Percentiles rank a stretch among this genome's conserved stretches.
Conservation (phyloP, 92 coral and sea anemone species). For the Parazoanthus darwini region DNA sequence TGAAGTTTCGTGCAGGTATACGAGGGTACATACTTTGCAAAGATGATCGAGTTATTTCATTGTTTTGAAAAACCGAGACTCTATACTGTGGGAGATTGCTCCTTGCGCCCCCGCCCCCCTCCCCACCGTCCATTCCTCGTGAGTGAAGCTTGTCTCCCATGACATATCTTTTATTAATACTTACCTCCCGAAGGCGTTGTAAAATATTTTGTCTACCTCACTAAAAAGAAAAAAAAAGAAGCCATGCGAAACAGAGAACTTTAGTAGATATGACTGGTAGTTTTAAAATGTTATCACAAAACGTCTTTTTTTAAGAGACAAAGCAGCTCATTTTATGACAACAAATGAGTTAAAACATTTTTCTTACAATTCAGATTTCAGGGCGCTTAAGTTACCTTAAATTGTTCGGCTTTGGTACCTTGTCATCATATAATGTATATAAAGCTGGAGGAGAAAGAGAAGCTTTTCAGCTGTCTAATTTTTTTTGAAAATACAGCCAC, state of each 20-base stretch:
- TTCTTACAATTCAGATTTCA: neutral
- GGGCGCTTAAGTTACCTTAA: neutral
- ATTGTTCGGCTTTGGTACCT: conserved; percentile 9
- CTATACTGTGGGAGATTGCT: no score
- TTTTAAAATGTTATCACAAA: neutral
- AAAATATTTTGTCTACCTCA: conserved; percentile 39
- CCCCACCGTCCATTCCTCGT: no score
- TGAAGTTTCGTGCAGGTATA: no score
- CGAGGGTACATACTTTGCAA: no score
- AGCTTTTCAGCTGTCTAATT: neutral
- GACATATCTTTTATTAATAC: neutral
- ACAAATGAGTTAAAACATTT: neutral
- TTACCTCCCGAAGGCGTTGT: conserved; percentile 37
- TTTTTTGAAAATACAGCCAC: neutral
- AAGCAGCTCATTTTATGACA: neutral
- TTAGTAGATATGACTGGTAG: neutral
- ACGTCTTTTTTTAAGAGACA: neutral
- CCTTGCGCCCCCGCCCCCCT: no score
- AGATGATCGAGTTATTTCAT: no score
- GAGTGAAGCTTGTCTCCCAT: no score
- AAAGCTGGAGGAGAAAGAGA: conserved; percentile 12
- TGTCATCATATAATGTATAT: conserved; percentile 29
- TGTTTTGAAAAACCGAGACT: no score
- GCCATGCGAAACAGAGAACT: neutral
- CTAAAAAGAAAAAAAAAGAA: neutral